These are phyloP conservation scores for Picathartes gymnocephalus DNA, from an alignment of 2,113 vertebrate species.

Conservation along the genomic window DNA sequence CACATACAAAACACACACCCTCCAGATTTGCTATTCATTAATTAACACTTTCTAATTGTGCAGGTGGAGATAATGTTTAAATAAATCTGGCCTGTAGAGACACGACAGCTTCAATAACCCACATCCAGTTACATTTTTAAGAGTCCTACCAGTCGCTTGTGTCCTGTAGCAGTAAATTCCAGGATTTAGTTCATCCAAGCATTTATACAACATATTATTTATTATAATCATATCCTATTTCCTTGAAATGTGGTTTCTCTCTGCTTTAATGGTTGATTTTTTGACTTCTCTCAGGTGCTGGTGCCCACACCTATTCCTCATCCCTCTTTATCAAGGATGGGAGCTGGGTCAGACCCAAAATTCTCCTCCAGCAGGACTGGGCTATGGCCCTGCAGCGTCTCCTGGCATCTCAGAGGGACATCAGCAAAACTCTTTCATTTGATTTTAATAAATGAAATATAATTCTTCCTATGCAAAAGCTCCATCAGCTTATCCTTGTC, in stretches of 20 bases:
- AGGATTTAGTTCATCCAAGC: not conserved
- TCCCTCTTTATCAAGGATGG: not conserved
- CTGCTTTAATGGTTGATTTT: not conserved
- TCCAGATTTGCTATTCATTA: not conserved
- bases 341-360: not conserved
- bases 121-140: not conserved
- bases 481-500: not conserved
- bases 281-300: not conserved
- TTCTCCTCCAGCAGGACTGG: not conserved
- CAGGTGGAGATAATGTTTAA: not conserved
- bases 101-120: not conserved
- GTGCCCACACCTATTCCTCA: not conserved
- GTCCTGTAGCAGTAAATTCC: not conserved
- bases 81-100: not conserved
- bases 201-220: not conserved
- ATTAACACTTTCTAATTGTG: not conserved
- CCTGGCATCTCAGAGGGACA: not conserved
- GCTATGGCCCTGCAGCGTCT: not conserved
- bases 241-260: not conserved
- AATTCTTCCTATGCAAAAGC: not conserved
- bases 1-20: not conserved
- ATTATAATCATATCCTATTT: not conserved
- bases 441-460: not conserved
- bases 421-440: not conserved
- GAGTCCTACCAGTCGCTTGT: not conserved